These are phyloP conservation scores for Ommatoiulus sabulosus DNA, from an alignment of 2,888 invertebrate genomes.

Conservation along the genomic window DNA sequence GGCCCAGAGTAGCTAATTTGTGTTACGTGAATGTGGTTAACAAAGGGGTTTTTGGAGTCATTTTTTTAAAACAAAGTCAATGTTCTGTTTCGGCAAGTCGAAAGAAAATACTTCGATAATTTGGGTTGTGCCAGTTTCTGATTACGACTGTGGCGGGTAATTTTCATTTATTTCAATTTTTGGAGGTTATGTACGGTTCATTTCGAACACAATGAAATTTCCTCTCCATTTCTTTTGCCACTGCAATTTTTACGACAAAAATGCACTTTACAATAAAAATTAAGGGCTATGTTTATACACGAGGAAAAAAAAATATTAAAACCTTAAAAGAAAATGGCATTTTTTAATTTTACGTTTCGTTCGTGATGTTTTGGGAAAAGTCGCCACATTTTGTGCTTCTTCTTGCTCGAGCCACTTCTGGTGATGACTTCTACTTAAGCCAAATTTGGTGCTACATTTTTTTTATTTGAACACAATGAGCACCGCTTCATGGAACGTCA, in stretches of 20 bases:
- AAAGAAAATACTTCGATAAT: conserved; percentile 43
- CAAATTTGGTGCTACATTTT: background rate
- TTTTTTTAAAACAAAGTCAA: conserved; percentile 15
- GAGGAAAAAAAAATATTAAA: background rate
- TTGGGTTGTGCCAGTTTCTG: conserved; percentile 43
- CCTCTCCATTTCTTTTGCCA: conserved; percentile 40
- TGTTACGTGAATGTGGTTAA: conserved; percentile 38
- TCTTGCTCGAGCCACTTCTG: background rate
- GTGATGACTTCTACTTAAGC: background rate
- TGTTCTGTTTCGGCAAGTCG: conserved; percentile 40
- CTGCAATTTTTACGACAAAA: conserved; percentile 12
- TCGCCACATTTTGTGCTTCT: background rate
- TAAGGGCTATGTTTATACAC: background rate
- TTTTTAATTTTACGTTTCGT: background rate
- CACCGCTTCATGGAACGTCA: background rate
- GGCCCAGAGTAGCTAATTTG: conserved; percentile 5
- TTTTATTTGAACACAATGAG: background rate
- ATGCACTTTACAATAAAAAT: background rate
- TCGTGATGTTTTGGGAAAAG: background rate
- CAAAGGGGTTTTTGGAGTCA: background rate
- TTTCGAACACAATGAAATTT: conserved; percentile 28
- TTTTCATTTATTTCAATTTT: conserved; percentile 20
- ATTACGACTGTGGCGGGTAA: conserved; percentile 2
- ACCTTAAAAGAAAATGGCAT: background rate
- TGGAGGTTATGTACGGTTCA: conserved; percentile 38